Base-by-base conservation (phyloP, 2,113 vertebrate species). In the Corynorhinus townsendii region DNA sequence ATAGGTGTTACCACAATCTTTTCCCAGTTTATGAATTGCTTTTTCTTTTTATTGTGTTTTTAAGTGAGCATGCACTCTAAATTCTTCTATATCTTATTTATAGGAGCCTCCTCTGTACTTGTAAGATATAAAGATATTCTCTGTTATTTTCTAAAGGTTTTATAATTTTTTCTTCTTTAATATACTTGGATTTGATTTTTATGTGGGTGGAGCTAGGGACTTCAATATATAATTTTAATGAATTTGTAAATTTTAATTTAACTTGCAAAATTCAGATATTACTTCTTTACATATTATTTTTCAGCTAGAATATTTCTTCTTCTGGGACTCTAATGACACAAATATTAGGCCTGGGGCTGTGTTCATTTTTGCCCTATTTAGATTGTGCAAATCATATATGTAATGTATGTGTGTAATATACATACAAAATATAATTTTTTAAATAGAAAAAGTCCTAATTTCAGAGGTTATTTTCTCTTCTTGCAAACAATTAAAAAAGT, bases 81-180 rank as follows among this genome's bases (percentile, higher is more conserved):
- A 64, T 89, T 89, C 72, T 88, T 80, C 22, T 82, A 4, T 56
- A 3, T 81, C 79, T 89, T 79, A 45, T 80, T 94, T 96, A 88
- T 96, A 88, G 56, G 35, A 79, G 43, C 7, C 28, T 94, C 3
- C 5, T 75, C 77, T 43, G n/a, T n/a, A 22, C 35, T 88, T 93
- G 2, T 12, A 47, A 26, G 38, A 12, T 86, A 85, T 85, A 30
- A 91, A 91, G 28, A 54, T 87, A 92, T 20, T 86, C 47, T 69
- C 17, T 66, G 3, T 87, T 84, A 49, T 89, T 84, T 92, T 92
- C 9, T 59, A 43, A 66, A 59, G 17, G 33, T 93, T 95, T 80
- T 54, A 86, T 93, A 75, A 75, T 80, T 93, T 88, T 94, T 16
- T 26, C 26, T 66, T 90, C 19, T 83, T 92, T 90, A 82, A 72